Evolutionary conservation across 2,797 vertebrate genomes (phyloP), one percentile per base, ranked within the genome.

Genomic region (Hydrolagus colliei): DNA sequence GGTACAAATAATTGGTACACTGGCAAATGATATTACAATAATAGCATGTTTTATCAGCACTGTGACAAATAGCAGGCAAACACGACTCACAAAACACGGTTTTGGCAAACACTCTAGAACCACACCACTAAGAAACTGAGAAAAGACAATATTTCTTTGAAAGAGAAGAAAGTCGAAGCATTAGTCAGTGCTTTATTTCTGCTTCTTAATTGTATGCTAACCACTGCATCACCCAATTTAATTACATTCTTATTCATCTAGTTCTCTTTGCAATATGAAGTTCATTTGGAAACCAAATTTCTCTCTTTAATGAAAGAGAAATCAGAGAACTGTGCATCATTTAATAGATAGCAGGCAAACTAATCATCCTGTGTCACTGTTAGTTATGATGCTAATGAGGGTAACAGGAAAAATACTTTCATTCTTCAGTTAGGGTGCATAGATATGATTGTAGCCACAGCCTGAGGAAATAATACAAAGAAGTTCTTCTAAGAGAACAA

Each of bases 101-200:
- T 65, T 68, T 82, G 63, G 63, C 79, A 84, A 65, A 84, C 41
- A 68, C 41, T 71, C 27, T 32, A 84, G 68, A 71, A 84, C 65
- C 68, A 63, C 65, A 71, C 41, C 68, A 65, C 10, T 18, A 84
- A 71, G 22, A 35, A 41, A 84, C 68, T 68, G 16, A 82, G 68
- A 84, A 5, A 13, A 16, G 27, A 65, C 63, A 82, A 35, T 82
- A 68, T 80, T 79, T 63, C 72, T 71, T 63, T 27, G 22, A 35
- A 80, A 67, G 27, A 82, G 16, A 65, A 82, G 18, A 20, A 77
- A 77, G 41, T 61, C 52, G 9, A 77, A 61, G 52, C 61, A 9
- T 71, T 41, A 84, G 35, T 68, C 79, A 84, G 20, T 41, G 65
- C 79, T 41, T 27, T 52, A 67, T 67, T 65, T 71, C 65, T 71